A percentile compares a stretch with the other conserved stretches of the same genome.
These are phyloP conservation scores for Drosophila prolongata DNA, from an alignment of 2,888 invertebrate genomes.

Conservation along the genomic window DNA sequence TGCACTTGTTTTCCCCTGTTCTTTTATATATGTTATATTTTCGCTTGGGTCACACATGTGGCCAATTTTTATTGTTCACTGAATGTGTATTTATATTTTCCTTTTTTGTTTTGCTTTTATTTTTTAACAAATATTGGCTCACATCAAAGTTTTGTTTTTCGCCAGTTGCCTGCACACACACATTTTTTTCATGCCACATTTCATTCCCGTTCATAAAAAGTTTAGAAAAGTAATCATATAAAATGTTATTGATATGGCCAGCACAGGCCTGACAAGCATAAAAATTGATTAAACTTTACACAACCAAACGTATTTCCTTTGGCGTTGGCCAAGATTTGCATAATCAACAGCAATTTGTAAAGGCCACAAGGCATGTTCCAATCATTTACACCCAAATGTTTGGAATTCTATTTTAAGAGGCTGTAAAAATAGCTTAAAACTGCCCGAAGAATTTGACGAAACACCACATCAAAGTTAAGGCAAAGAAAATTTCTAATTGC, in stretches of 20 bases:
- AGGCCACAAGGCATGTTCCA: constrained; percentile 25
- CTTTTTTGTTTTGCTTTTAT: constrained; percentile 38
- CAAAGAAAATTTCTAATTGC: constrained; percentile 18
- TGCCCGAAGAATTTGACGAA: constrained; percentile 11
- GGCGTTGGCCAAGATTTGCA: constrained; percentile 31
- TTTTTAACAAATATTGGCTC: constrained; percentile 66
- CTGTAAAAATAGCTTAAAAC: constrained; percentile 17
- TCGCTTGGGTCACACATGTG: constrained; percentile 64
- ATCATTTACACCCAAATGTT: constrained; percentile 29
- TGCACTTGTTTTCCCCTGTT: constrained; percentile 6
- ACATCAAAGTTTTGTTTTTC: constrained; percentile 48
- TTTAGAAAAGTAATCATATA: constrained; percentile 79
- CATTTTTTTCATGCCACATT: constrained; percentile 70
- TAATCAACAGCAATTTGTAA: constrained; percentile 22
- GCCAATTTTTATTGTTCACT: constrained; percentile 74
- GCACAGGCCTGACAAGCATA: constrained; percentile 44
- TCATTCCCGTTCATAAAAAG: constrained; percentile 71
- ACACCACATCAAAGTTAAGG: background rate
- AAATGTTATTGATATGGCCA: constrained; percentile 75
- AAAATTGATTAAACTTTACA: constrained; percentile 68
- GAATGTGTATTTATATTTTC: constrained; percentile 59
- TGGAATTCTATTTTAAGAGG: constrained; percentile 10
- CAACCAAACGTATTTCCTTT: background rate
- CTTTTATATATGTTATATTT: constrained; percentile 24
- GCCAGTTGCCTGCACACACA: constrained; percentile 44